Percentiles rank a stretch among this genome's conserved stretches.
These are phyloP conservation scores for Tupaia tana DNA, from an alignment of 2,113 vertebrate genomes.

Conservation along the genomic window DNA sequence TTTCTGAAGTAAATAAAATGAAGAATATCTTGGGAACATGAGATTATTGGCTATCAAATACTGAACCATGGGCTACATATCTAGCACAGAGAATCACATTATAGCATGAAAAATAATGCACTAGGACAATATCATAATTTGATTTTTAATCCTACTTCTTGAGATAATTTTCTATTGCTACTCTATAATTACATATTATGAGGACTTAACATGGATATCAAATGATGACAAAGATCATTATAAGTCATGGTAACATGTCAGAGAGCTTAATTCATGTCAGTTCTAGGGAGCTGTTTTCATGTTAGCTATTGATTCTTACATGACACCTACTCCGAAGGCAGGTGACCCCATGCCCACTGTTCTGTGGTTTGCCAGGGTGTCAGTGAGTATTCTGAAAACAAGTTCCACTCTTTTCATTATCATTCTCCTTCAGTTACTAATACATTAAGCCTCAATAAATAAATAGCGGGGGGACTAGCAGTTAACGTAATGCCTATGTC, in stretches of 20 bases:
- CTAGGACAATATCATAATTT: neutral
- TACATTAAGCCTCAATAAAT: neutral
- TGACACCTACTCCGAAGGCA: neutral
- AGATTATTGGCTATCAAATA: neutral
- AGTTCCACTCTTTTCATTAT: neutral
- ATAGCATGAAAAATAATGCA: neutral
- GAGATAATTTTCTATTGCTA: neutral
- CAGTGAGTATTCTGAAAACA: neutral
- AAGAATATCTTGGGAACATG: neutral
- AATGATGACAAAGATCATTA: neutral
- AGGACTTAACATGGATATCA: neutral
- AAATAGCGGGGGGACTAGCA: neutral
- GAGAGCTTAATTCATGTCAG: neutral
- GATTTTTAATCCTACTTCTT: neutral
- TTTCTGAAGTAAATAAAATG: neutral
- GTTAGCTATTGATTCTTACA: neutral
- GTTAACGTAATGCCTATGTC: no score
- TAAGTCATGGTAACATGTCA: neutral
- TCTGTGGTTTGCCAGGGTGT: neutral
- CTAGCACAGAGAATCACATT: neutral
- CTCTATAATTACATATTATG: neutral
- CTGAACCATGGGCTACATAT: neutral
- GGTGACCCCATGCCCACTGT: rapidly evolving
- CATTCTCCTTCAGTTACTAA: neutral
- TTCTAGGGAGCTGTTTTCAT: neutral